Percentiles rank a stretch among this genome's conserved stretches.
These are phyloP conservation scores for Yponomeuta sedellus DNA, from an alignment of 2,888 invertebrate genomes.

Conservation along the genomic window DNA sequence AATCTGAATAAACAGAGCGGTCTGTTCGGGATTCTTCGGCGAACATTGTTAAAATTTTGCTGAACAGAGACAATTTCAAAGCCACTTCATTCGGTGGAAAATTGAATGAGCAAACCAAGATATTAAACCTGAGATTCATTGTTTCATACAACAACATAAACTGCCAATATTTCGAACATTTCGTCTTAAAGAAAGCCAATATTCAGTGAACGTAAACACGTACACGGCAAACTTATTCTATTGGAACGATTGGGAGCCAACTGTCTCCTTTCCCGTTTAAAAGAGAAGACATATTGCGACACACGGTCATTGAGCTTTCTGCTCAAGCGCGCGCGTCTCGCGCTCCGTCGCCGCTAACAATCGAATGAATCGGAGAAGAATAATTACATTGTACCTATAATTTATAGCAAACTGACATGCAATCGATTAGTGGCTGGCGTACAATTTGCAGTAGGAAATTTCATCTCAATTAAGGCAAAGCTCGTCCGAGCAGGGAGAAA, in stretches of 20 bases:
- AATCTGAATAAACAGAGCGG: conserved; percentile 15
- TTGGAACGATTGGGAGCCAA: conserved; percentile 58
- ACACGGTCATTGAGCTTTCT: conserved; percentile 66
- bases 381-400: conserved; percentile 19
- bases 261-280: conserved; percentile 65
- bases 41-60: conserved; percentile 4
- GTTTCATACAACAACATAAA: conserved; percentile 23
- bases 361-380: conserved; percentile 2
- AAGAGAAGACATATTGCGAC: conserved; percentile 64
- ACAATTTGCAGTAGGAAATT: neutral
- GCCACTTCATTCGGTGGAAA: conserved; percentile 2
- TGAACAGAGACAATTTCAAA: conserved; percentile 6
- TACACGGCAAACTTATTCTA: conserved; percentile 47
- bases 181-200: conserved; percentile 54
- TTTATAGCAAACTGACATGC: neutral
- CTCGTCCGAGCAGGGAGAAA: conserved; percentile 5
- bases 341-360: conserved; percentile 21
- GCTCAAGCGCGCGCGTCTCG: conserved; percentile 48
- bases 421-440: conserved; percentile 1
- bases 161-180: conserved; percentile 46
- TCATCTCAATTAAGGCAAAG: conserved; percentile 5
- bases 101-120: conserved; percentile 4
- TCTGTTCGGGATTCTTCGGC: conserved; percentile 2
- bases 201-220: conserved; percentile 53
- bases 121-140: conserved; percentile 10